A percentile compares a stretch with the other conserved stretches of the same genome.
These are phyloP conservation scores for Rhagophthalmus giganteus DNA, from an alignment of 2,888 invertebrate species.

Conservation along the genomic window DNA sequence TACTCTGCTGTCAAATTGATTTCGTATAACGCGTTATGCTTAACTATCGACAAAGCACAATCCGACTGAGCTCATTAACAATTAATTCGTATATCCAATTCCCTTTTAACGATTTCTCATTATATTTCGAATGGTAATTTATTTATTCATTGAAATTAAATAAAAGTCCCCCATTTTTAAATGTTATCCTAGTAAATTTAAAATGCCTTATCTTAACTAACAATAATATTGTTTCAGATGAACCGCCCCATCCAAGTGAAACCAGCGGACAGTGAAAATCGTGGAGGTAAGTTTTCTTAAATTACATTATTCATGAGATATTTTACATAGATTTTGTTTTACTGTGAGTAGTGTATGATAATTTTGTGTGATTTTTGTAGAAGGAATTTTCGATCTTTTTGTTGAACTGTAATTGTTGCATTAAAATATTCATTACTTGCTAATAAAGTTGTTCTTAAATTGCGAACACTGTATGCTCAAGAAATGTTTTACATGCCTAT, in stretches of 20 bases:
- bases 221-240: constrained; percentile 76
- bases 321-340: constrained; percentile 24
- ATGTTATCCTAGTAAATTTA: not conserved
- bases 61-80: constrained; percentile 10
- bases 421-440: too few species aligned
- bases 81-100: constrained; percentile 11
- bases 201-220: constrained; percentile 1
- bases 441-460: too few species aligned
- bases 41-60: constrained; percentile 13
- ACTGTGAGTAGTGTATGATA: constrained; percentile 18
- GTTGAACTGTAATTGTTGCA: too few species aligned
- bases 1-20: constrained; percentile 1
- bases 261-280: constrained; percentile 99
- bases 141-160: constrained; percentile 4
- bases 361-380: constrained; percentile 17
- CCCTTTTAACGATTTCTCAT: constrained; percentile 15
- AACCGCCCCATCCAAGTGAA: constrained; percentile 99
- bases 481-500: too few species aligned
- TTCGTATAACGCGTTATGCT: constrained; percentile 10
- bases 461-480: too few species aligned
- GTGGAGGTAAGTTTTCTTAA: constrained; percentile 76
- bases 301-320: constrained; percentile 26
- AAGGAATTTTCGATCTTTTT: constrained; percentile 8
- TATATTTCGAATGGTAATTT: constrained; percentile 5
- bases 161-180: too few species aligned